A percentile compares a stretch with the other conserved stretches of the same genome.
These are phyloP conservation scores for Erythrolamprus reginae DNA, from an alignment of 2,113 vertebrate genomes.

Conservation along the genomic window DNA sequence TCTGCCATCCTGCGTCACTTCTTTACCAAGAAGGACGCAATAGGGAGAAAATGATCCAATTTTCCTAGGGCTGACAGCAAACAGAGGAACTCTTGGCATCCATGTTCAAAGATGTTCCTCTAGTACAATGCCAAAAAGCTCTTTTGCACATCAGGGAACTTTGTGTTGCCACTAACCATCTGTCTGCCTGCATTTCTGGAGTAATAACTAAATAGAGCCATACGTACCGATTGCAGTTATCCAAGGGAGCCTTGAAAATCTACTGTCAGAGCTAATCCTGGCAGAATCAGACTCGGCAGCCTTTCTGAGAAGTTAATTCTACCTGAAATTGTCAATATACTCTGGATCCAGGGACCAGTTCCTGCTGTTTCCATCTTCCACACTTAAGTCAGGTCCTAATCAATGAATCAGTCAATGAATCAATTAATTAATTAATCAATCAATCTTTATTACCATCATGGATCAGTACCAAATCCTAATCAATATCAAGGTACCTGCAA, in stretches of 20 bases:
- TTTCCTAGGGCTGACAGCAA: slow-evolving; percentile 11
- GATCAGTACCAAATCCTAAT: background rate
- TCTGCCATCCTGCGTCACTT: background rate
- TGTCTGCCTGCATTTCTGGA: slow-evolving; percentile 56
- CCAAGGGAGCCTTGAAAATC: slow-evolving; percentile 56
- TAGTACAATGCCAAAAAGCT: slow-evolving; percentile 57
- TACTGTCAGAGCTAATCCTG: slow-evolving; percentile 39
- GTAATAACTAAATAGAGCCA: slow-evolving; percentile 54
- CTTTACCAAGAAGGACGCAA: slow-evolving; percentile 19
- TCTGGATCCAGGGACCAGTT: background rate
- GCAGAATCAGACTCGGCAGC: slow-evolving; percentile 35
- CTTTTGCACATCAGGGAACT: slow-evolving; percentile 60
- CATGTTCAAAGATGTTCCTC: slow-evolving; percentile 18
- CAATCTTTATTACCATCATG: background rate
- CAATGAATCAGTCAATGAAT: too few species aligned
- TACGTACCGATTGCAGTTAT: slow-evolving; percentile 60
- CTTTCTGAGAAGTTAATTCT: background rate
- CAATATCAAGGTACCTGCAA: background rate
- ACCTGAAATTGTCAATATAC: background rate
- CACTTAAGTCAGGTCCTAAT: background rate
- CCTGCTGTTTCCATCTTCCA: background rate
- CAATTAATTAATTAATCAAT: background rate
- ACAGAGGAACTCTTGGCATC: slow-evolving; percentile 39
- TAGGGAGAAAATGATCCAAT: background rate
- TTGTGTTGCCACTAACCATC: slow-evolving; percentile 60